Percentiles rank a stretch among this genome's conserved stretches.
Evolutionary conservation across 2,113 vertebrate species (phyloP).

Genomic region (Calidris pugnax): DNA sequence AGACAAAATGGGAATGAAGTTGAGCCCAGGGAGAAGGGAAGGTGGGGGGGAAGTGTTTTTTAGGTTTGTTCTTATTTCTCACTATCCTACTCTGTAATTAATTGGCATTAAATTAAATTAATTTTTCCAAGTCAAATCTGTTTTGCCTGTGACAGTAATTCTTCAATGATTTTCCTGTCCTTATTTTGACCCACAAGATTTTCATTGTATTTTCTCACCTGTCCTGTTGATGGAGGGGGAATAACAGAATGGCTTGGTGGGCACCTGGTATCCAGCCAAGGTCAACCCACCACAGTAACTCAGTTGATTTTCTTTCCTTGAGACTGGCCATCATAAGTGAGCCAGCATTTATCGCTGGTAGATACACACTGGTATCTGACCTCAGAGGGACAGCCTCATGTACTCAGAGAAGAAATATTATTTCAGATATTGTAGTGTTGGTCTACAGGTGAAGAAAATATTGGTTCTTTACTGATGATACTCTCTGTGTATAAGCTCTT

Average conservation of each 20-base stretch:
- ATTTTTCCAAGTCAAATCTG: neutral
- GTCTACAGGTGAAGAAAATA: neutral
- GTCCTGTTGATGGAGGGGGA: neutral
- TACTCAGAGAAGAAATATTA: neutral
- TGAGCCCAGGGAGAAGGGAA: neutral
- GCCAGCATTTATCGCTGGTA: neutral
- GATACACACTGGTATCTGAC: neutral
- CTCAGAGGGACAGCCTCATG: neutral
- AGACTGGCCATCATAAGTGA: neutral
- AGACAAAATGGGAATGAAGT: neutral
- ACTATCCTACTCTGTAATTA: neutral
- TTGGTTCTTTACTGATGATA: neutral
- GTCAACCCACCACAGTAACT: neutral
- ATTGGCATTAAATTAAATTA: neutral
- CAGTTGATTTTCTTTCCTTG: neutral
- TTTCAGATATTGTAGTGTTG: neutral
- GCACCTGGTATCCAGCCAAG: neutral
- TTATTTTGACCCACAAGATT: neutral
- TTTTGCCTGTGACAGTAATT: neutral
- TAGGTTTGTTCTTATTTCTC: neutral
- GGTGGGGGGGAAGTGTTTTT: neutral
- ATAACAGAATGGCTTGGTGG: neutral
- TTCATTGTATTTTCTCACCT: accelerated
- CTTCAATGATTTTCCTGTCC: neutral
- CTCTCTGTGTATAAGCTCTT: neutral